Conservation (phyloP, 2,888 invertebrate genomes). For the Palloptera scutellata region DNA sequence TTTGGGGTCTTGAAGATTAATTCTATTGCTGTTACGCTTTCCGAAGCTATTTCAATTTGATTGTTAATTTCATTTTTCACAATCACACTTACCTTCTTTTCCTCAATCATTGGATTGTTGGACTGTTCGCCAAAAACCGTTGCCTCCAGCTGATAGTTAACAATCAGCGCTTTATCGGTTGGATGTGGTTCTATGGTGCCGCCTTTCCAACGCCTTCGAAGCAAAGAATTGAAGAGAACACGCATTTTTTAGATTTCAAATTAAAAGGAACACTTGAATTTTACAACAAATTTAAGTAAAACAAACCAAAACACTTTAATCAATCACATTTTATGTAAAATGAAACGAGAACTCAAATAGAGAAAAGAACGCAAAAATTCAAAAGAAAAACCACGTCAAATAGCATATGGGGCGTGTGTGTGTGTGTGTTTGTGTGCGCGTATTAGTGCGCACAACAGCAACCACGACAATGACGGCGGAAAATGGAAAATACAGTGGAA, state of each 20-base stretch:
- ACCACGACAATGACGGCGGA: slow-evolving; percentile 29
- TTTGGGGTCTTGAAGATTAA: no score
- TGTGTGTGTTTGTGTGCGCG: slow-evolving; percentile 36
- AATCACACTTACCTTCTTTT: slow-evolving; percentile 73
- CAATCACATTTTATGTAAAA: slow-evolving; percentile 7
- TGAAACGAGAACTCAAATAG: slow-evolving; percentile 10
- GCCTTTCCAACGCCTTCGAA: slow-evolving; percentile 73
- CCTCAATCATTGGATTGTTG: slow-evolving; percentile 81
- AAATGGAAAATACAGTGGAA: slow-evolving; percentile 35
- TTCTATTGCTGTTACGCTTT: no score
- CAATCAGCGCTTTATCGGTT: slow-evolving; percentile 83
- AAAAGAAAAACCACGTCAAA: neutral
- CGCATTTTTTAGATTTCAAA: neutral
- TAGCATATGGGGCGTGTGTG: neutral
- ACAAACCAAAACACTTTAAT: neutral
- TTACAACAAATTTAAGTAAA: neutral
- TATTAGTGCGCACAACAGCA: slow-evolving; percentile 28
- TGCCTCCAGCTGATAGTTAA: slow-evolving; percentile 87
- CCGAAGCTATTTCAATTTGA: no score
- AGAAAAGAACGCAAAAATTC: neutral
- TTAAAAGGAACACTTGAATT: slow-evolving; percentile 3
- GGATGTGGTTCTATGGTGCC: slow-evolving; percentile 89
- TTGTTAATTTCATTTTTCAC: neutral
- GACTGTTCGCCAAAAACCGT: slow-evolving; percentile 79
- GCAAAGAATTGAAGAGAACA: neutral